Base-by-base conservation (phyloP, 2,113 vertebrate species). In the Loxodonta africana region DNA sequence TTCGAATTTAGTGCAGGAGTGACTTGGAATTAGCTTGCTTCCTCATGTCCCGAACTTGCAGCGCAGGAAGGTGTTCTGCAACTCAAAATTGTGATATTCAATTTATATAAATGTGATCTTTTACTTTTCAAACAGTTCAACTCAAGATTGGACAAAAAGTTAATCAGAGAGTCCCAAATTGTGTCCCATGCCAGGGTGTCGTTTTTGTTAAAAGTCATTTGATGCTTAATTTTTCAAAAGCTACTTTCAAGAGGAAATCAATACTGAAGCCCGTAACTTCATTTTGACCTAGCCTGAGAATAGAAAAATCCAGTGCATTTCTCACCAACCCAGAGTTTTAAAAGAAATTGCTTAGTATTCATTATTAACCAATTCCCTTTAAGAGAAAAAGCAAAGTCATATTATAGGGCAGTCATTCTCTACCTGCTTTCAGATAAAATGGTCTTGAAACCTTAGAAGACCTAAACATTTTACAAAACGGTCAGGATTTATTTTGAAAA, bases 231-330 rank as follows among this genome's bases (percentile, higher is more conserved):
- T 88, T 97, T 63, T 53, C 83, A 96, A 94, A 88, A 83, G 8
- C 26, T 82, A 73, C 37, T 86, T 93, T 96, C n/a, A 85, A 91
- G 91, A 89, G 51, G 37, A 88, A 96, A 89, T 95, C 74, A 83
- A 65, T 93, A 44, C 62, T 44, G 74, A 83, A 37, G 33, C n/a
- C 26, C 91, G 25, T 80, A 91, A 96, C 37, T 88, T 95, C 91
- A 83, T 91, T 95, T 90, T 87, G 74, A 96, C 57, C 48, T 69
- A 44, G 25, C 0, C 26, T 57, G 26, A 71, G 53, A 87, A 86
- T 65, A 93, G 78, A 83, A 91, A 93, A 89, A 26, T 46, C 11
- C 2, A 46, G 48, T n/a, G 48, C 77, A 51, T 91, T 92, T 88
- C 92, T 65, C 82, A 69, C 37, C 67, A 95, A 96, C 60, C 46